phyloP scores from a whole-genome alignment of 2,888 invertebrate species.

The Rapana venosa region DNA sequence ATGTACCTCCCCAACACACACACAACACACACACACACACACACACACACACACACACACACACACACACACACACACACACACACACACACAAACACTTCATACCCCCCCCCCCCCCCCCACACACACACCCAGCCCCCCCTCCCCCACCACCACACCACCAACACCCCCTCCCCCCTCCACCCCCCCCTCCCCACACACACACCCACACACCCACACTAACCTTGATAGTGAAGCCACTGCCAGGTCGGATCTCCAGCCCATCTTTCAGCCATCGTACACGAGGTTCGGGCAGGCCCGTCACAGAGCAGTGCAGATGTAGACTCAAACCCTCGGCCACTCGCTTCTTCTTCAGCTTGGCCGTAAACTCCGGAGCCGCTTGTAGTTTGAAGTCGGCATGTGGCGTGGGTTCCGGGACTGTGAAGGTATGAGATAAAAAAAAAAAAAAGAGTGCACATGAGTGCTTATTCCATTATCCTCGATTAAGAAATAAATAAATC shows the following conservation, averaged over 20 bases:
- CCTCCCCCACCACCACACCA: too few species aligned
- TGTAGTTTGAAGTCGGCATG: conserved; percentile 53
- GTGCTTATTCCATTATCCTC: too few species aligned
- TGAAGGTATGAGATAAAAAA: neutral
- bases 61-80: too few species aligned
- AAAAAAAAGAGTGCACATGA: too few species aligned
- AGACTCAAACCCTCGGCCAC: conserved; percentile 67
- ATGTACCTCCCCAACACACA: too few species aligned
- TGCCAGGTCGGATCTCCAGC: conserved; percentile 61
- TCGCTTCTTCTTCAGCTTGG: conserved; percentile 65
- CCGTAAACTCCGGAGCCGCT: conserved; percentile 68
- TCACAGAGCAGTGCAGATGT: conserved; percentile 86
- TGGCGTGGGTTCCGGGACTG: conserved; percentile 17
- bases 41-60: too few species aligned
- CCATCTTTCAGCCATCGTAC: conserved; percentile 93
- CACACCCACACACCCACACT: neutral
- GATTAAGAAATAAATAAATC: too few species aligned
- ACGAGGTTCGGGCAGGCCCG: conserved; percentile 84
- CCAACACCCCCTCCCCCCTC: too few species aligned
- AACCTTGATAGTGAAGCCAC: conserved; percentile 63
- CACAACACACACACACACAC: too few species aligned
- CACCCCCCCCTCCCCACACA: neutral
- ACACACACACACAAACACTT: too few species aligned
- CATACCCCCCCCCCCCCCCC: too few species aligned
- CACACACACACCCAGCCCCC: too few species aligned